A percentile compares a stretch with the other conserved stretches of the same genome.
These are phyloP conservation scores for Morpho deidamia DNA, from an alignment of 2,888 invertebrate genomes.

Conservation along the genomic window DNA sequence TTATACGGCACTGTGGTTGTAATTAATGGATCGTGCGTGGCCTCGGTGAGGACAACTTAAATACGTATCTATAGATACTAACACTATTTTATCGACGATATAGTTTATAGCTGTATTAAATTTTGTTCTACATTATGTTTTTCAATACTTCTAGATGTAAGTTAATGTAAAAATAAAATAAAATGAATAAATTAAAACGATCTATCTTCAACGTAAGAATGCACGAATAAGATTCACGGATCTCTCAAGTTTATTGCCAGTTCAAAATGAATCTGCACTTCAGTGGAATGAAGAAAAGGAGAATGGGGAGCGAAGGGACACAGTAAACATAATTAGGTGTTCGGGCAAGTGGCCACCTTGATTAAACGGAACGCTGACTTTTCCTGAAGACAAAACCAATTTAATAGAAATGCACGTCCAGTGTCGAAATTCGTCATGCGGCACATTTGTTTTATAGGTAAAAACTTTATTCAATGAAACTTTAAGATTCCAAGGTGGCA, in stretches of 20 bases:
- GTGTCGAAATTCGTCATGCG: constrained; percentile 17
- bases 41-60: constrained; percentile 39
- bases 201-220: constrained; percentile 14
- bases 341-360: constrained; percentile 43
- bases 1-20: constrained; percentile 38
- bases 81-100: too few species aligned
- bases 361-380: constrained; percentile 45
- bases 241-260: constrained; percentile 25
- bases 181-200: not conserved
- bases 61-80: constrained; percentile 23
- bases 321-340: constrained; percentile 62
- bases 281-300: constrained; percentile 38
- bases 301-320: constrained; percentile 41
- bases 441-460: not conserved
- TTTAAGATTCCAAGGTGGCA: too few species aligned
- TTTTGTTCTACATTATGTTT: too few species aligned
- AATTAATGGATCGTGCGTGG: constrained; percentile 53
- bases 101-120: too few species aligned
- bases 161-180: constrained; percentile 1
- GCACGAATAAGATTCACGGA: constrained; percentile 20
- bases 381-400: constrained; percentile 32
- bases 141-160: too few species aligned
- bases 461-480: too few species aligned
- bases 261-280: constrained; percentile 30
- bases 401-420: constrained; percentile 17